A percentile compares a stretch with the other conserved stretches of the same genome.
Evolutionary conservation across 2,113 vertebrate genomes (phyloP).

Genomic region (Prunella himalayana): DNA sequence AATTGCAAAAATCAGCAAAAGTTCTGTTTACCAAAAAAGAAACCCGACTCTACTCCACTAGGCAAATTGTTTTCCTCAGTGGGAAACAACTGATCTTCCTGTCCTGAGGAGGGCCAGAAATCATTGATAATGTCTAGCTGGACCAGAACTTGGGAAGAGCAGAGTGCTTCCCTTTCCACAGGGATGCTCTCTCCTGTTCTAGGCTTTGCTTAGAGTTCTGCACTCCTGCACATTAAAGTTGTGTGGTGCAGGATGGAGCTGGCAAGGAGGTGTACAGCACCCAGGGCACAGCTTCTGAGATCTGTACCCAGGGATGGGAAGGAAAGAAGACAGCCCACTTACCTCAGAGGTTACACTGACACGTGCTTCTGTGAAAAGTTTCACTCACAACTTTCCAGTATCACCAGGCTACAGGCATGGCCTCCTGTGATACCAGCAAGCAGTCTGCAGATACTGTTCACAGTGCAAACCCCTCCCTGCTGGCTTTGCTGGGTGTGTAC

Average conservation of each 20-base stretch:
- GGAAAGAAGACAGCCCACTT: constrained; percentile 53
- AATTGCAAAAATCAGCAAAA: constrained; percentile 33
- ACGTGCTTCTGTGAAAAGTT: constrained; percentile 64
- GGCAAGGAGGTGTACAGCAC: constrained; percentile 48
- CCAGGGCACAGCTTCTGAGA: constrained; percentile 30
- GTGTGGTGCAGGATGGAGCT: constrained; percentile 35
- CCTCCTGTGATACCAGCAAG: constrained; percentile 61
- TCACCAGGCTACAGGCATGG: constrained; percentile 65
- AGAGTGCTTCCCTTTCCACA: constrained; percentile 39
- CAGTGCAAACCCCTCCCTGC: constrained; percentile 41
- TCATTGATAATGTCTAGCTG: background rate
- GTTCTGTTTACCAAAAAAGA: constrained; percentile 66
- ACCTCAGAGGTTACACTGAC: constrained; percentile 65
- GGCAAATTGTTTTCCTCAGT: background rate
- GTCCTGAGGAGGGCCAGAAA: constrained; percentile 24
- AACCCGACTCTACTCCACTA: constrained; percentile 27
- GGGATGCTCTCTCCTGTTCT: constrained; percentile 39
- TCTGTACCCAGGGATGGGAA: constrained; percentile 51
- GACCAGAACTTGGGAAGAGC: constrained; percentile 45
- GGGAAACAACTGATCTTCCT: background rate
- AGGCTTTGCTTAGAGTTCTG: constrained; percentile 41
- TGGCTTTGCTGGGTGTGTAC: constrained; percentile 44
- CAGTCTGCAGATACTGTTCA: constrained; percentile 45
- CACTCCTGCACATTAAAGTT: constrained; percentile 36
- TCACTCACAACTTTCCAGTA: constrained; percentile 62